Evolutionary conservation across 1,140 invertebrate genomes (phyloP), one percentile per base, ranked within the genome.

Genomic region (Drosophila takahashii): DNA sequence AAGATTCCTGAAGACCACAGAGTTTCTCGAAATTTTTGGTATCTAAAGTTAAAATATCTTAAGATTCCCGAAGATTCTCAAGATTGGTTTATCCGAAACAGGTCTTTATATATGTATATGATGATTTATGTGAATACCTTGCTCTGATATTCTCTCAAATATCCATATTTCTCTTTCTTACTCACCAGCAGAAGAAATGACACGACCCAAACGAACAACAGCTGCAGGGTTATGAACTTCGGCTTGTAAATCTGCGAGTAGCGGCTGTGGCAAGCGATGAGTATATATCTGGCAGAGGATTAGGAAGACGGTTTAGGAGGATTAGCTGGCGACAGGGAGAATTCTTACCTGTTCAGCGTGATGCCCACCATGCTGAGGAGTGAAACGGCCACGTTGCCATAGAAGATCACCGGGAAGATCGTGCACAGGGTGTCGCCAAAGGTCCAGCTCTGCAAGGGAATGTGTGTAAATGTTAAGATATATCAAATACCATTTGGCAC

Each of bases 331-430:
- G 29, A 15, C 18, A 15, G 3, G 7, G 1, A n/a, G 15, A 13
- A 22, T 13, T 9, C 60, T 91, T 93, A 97, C 96, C 97, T 95
- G 93, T 98, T 98, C 51, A 98, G 93, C 15, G 97, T 97, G 76
- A 98, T 98, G 62, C 96, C 96, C 32, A 97, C 96, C 95, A 98
- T 98, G 81, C 96, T 97, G 44, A 98, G 93, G 26, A 98, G 92
- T 0, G 96, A 97, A 11, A 97, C 96, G 2, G 96, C 97, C 11
- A 98, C 96, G 89, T 98, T 98, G 56, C 96, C 96, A 91, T 98
- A 98, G 92, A 97, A 97, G 77, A 98, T 95, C 69, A 98, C 95
- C 0, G 97, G 97, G 92, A 98, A 98, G 85, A 97, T 94, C 91
- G 95, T 94, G 91, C 97, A 98, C 11, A 97, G 93, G 1, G 94